Evolutionary conservation across 2,888 invertebrate species (phyloP).

Genomic region (Oscheius sp.): DNA sequence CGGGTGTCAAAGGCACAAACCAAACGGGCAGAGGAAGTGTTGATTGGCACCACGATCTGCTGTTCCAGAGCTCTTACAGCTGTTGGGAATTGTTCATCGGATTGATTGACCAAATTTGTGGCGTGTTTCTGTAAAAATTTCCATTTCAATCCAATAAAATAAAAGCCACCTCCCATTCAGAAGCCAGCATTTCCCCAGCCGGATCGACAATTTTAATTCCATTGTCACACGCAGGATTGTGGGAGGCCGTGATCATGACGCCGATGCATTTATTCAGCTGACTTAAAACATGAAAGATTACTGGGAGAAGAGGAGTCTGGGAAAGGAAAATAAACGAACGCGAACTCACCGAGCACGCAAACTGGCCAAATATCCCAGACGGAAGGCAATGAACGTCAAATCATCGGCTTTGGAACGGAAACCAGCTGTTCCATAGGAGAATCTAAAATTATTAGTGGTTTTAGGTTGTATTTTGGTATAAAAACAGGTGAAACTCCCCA

Average conservation of each 20-base stretch:
- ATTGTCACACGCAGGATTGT: constrained; percentile 84
- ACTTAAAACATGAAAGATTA: constrained; percentile 40
- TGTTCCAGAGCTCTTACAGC: constrained; percentile 49
- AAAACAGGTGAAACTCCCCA: not conserved
- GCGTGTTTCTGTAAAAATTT: constrained; percentile 46
- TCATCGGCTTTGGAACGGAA: constrained; percentile 72
- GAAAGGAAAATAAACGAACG: constrained; percentile 1
- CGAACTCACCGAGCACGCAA: constrained; percentile 80
- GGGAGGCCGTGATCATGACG: constrained; percentile 99
- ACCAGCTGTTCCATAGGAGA: constrained; percentile 66
- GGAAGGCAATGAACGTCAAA: constrained; percentile 90
- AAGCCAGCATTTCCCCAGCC: constrained; percentile 93
- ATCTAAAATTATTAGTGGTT: not conserved
- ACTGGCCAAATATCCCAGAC: constrained; percentile 92
- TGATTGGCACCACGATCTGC: constrained; percentile 25
- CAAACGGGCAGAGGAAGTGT: constrained; percentile 38
- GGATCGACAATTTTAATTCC: constrained; percentile 89
- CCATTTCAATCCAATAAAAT: too few species aligned
- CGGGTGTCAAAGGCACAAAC: constrained; percentile 64
- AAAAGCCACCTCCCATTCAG: constrained; percentile 84
- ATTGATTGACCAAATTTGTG: constrained; percentile 57
- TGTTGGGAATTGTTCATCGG: constrained; percentile 51
- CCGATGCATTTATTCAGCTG: constrained; percentile 80
- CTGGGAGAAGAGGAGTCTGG: too few species aligned
- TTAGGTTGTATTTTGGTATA: too few species aligned